Conservation (phyloP, 1,140 invertebrate species). For the Hylaeus volcanicus region DNA sequence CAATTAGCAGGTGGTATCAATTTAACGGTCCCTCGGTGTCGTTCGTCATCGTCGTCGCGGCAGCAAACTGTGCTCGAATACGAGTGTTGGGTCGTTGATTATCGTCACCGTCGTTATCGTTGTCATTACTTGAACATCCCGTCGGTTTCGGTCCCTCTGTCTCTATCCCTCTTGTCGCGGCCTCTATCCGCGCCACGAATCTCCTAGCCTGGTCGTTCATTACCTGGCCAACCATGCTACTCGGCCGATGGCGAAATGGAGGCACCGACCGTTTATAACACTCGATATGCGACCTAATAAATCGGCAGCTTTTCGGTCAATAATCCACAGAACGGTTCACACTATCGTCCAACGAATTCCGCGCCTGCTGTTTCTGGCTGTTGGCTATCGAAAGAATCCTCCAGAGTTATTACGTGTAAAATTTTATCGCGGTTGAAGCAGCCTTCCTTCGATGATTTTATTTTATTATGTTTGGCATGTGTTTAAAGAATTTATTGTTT, state of each 20-base stretch:
- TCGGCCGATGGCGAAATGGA: constrained; percentile 15
- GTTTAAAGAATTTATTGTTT: too few relatives aligned
- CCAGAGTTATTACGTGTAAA: too few relatives aligned
- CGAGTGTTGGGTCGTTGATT: constrained; percentile 54
- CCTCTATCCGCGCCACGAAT: constrained; percentile 1
- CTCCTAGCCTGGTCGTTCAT: constrained; percentile 26
- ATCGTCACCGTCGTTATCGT: constrained; percentile 61
- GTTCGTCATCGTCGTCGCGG: constrained; percentile 58
- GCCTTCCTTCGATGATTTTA: too few relatives aligned
- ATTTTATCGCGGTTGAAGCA: too few relatives aligned
- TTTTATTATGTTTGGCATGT: too few relatives aligned
- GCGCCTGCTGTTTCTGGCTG: not conserved
- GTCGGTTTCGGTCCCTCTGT: constrained; percentile 32
- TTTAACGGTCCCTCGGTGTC: constrained; percentile 56
- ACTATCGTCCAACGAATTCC: not conserved
- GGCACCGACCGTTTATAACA: constrained; percentile 30
- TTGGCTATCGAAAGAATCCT: not conserved
- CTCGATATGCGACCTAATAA: not conserved
- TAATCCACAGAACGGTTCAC: not conserved
- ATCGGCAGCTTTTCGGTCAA: constrained; percentile 7
- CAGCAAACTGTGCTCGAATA: constrained; percentile 50
- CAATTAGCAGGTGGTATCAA: constrained; percentile 63
- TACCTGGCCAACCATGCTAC: constrained; percentile 26
- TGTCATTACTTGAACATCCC: constrained; percentile 64
- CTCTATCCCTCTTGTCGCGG: not conserved